These are phyloP conservation scores for Chaetogeoica ovagalla DNA, from an alignment of 2,888 invertebrate species.

Conservation along the genomic window DNA sequence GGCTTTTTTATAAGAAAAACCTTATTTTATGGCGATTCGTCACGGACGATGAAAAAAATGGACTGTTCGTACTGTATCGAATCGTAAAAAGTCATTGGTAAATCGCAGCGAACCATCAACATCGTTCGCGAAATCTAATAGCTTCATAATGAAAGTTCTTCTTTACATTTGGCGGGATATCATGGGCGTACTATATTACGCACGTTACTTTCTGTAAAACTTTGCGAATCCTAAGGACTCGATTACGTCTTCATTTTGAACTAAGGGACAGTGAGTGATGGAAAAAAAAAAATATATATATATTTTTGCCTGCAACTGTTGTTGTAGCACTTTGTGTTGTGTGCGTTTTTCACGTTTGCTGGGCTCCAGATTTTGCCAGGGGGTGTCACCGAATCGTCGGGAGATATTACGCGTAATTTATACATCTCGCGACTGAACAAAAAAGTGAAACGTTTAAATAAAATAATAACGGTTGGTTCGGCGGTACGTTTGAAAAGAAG, in stretches of 20 bases:
- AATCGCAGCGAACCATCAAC: background rate
- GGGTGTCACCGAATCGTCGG: too few species aligned
- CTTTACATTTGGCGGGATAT: background rate
- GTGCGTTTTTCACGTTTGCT: too few species aligned
- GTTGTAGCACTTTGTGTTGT: too few species aligned
- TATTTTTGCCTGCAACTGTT: too few species aligned
- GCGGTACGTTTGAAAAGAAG: constrained; percentile 29
- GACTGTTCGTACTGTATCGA: background rate
- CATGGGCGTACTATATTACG: background rate
- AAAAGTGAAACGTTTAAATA: constrained; percentile 30
- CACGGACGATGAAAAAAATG: background rate
- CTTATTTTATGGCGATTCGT: background rate
- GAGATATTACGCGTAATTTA: too few species aligned
- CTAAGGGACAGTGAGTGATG: too few species aligned
- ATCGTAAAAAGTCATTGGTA: background rate
- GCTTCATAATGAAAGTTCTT: background rate
- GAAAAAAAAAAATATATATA: too few species aligned
- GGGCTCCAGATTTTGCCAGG: too few species aligned
- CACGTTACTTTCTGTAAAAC: too few species aligned
- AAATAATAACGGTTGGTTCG: background rate
- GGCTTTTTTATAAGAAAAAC: background rate
- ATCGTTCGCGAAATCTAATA: background rate
- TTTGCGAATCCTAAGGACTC: too few species aligned
- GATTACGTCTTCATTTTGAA: too few species aligned
- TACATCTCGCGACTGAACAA: background rate